These are phyloP conservation scores for Meghimatium bilineatum DNA, from an alignment of 2,888 invertebrate species.

Conservation along the genomic window DNA sequence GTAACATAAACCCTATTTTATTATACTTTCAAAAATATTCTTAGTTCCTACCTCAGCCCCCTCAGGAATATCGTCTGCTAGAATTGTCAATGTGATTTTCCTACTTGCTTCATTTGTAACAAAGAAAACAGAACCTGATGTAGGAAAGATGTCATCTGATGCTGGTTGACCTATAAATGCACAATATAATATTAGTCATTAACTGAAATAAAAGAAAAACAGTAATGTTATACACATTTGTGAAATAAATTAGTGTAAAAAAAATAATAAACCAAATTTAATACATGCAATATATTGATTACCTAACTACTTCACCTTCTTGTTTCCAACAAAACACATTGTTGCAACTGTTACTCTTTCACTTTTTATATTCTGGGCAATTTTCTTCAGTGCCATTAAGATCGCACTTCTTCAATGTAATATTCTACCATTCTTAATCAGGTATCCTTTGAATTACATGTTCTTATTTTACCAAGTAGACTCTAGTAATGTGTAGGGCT, in stretches of 20 bases:
- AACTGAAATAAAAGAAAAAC: neutral
- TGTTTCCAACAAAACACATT: too few relatives aligned
- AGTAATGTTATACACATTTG: neutral
- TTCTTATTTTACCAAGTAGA: too few relatives aligned
- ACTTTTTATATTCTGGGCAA: too few relatives aligned
- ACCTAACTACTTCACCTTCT: too few relatives aligned
- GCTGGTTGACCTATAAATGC: conserved; percentile 58
- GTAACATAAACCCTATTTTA: too few relatives aligned
- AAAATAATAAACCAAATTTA: neutral
- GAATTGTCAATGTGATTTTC: conserved; percentile 61
- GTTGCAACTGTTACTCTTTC: too few relatives aligned
- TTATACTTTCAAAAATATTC: neutral
- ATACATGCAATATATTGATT: neutral
- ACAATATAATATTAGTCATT: neutral
- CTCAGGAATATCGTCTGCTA: conserved; percentile 72
- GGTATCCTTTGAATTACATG: too few relatives aligned
- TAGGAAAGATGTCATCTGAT: conserved; percentile 67
- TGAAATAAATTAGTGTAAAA: neutral
- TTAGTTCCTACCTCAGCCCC: conserved; percentile 65
- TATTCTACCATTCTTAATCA: too few relatives aligned
- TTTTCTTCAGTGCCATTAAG: too few relatives aligned
- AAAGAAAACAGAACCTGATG: conserved; percentile 70
- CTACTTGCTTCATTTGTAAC: conserved; percentile 71
- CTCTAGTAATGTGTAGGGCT: too few relatives aligned
- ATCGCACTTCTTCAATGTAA: too few relatives aligned